These are phyloP conservation scores for Limanda limanda DNA, from an alignment of 2,113 vertebrate genomes.

Conservation along the genomic window DNA sequence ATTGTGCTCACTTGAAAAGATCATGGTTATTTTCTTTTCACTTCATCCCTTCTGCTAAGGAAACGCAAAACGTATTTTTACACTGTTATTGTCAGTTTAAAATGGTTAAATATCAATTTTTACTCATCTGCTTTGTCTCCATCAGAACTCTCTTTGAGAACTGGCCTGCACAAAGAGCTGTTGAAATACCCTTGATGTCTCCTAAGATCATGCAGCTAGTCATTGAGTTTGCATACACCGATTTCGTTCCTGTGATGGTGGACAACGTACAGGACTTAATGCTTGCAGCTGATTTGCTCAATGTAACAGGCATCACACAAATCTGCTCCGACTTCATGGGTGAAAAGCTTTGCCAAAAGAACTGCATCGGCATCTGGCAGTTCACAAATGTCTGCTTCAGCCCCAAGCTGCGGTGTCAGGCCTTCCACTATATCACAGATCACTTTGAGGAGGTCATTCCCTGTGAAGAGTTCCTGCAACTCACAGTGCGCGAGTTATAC, in stretches of 20 bases:
- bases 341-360: conserved; percentile 80
- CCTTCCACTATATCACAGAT: conserved; percentile 82
- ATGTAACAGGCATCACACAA: conserved; percentile 76
- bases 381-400: conserved; percentile 55
- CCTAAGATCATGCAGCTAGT: conserved; percentile 43
- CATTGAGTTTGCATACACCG: conserved; percentile 54
- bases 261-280: conserved; percentile 82
- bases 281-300: conserved; percentile 79
- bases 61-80: too few species aligned
- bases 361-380: conserved; percentile 81
- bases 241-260: conserved; percentile 60
- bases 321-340: conserved; percentile 83
- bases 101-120: background rate
- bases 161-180: background rate
- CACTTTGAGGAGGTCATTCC: conserved; percentile 81
- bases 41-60: background rate
- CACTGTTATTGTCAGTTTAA: background rate
- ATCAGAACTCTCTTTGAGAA: background rate
- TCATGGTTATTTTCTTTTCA: too few species aligned
- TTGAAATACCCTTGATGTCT: background rate
- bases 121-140: background rate
- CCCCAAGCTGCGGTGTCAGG: conserved; percentile 72
- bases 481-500: conserved; percentile 78
- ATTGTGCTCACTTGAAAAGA: too few species aligned
- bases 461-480: conserved; percentile 83